Conservation (phyloP, 2,797 vertebrate genomes). For the Emys orbicularis region DNA sequence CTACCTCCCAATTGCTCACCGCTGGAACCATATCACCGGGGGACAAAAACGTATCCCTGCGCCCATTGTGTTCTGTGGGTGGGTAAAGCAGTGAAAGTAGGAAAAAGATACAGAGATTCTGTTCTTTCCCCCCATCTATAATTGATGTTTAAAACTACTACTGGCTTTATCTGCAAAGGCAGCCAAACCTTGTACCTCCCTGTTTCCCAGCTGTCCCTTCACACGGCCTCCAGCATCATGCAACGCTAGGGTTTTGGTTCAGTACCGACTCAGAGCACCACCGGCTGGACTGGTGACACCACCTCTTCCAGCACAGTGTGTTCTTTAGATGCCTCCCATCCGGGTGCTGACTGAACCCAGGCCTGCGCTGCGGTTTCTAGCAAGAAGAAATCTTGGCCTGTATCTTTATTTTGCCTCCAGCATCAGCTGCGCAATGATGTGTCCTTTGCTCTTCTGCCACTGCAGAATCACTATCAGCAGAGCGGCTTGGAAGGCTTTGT, state of each 20-base stretch:
- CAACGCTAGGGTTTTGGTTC: neutral
- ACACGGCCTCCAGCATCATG: neutral
- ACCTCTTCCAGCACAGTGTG: neutral
- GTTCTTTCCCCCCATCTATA: no score
- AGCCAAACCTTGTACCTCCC: neutral
- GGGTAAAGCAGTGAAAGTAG: no score
- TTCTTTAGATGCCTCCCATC: no score
- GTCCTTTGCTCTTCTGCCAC: neutral
- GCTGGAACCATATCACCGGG: no score
- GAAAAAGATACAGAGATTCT: neutral
- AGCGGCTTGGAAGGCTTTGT: constrained; percentile 33
- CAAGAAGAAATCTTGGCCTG: neutral
- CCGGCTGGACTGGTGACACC: no score
- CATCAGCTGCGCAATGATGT: neutral
- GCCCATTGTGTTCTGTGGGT: no score
- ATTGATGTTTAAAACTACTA: neutral
- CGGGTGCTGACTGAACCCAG: neutral
- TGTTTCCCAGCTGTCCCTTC: neutral
- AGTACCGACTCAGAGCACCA: neutral
- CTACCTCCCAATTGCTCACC: no score
- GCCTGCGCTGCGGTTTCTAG: neutral
- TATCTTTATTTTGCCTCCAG: neutral
- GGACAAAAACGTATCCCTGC: no score
- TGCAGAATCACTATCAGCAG: constrained; percentile 29
- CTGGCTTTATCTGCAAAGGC: neutral